These are phyloP conservation scores for Gymnobelideus leadbeateri DNA, from an alignment of 2,113 vertebrate species.

Conservation along the genomic window DNA sequence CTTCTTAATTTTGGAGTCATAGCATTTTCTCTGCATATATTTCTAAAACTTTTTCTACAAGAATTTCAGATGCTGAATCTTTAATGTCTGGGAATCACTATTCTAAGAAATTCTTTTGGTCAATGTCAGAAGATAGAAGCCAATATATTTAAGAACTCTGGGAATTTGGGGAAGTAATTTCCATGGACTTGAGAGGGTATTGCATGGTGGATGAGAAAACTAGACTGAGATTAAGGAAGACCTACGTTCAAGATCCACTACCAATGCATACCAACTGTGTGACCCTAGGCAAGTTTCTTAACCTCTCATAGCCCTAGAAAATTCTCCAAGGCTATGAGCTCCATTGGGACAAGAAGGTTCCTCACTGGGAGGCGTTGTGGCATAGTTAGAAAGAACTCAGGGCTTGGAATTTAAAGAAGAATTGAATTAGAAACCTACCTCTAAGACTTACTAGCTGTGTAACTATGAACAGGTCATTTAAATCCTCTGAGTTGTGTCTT, in stretches of 20 bases:
- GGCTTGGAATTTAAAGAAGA: not conserved
- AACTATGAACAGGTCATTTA: not conserved
- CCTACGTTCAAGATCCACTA: not conserved
- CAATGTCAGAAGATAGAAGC: not conserved
- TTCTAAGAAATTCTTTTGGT: not conserved
- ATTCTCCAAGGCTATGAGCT: not conserved
- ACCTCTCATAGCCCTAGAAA: not conserved
- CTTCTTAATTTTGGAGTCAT: constrained; percentile 14
- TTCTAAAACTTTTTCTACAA: constrained; percentile 16
- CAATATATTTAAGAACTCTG: not conserved
- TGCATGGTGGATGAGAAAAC: not conserved
- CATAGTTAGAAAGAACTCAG: not conserved
- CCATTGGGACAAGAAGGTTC: not conserved
- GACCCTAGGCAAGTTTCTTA: not conserved
- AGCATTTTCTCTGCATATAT: not conserved
- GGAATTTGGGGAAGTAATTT: not conserved
- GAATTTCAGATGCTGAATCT: not conserved
- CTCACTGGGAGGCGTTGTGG: not conserved
- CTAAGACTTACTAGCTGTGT: not conserved
- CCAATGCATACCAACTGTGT: not conserved
- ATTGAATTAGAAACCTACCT: not conserved
- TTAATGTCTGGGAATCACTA: not conserved
- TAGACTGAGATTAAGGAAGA: not conserved
- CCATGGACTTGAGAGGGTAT: not conserved
- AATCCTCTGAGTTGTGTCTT: not conserved